These are phyloP conservation scores for Cyclopterus lumpus DNA, from an alignment of 2,797 vertebrate species.

Conservation along the genomic window DNA sequence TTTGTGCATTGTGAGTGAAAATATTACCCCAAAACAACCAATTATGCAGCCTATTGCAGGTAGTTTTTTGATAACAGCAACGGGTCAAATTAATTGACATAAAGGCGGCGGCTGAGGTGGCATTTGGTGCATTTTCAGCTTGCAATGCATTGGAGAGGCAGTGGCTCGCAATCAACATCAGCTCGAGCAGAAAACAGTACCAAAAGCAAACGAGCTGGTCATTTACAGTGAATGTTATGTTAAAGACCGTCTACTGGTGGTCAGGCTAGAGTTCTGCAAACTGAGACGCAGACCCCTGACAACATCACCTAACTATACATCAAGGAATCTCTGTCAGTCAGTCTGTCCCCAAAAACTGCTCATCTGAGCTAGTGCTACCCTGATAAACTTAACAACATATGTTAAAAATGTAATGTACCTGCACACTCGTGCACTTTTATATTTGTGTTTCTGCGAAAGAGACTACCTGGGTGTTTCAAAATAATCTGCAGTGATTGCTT, in stretches of 20 bases:
- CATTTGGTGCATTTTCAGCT: background rate
- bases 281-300: too few relatives aligned
- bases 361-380: too few relatives aligned
- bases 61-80: background rate
- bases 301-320: too few relatives aligned
- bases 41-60: background rate
- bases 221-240: background rate
- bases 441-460: conserved; percentile 2
- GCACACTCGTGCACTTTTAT: background rate
- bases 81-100: background rate
- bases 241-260: background rate
- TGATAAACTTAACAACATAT: background rate
- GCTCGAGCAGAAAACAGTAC: background rate
- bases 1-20: background rate
- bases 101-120: background rate
- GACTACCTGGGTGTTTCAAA: background rate
- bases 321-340: too few relatives aligned
- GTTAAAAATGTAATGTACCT: background rate
- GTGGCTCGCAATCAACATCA: background rate
- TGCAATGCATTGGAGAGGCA: background rate
- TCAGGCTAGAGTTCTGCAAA: background rate
- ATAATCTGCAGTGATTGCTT: conserved; percentile 11
- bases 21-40: background rate
- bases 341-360: too few relatives aligned
- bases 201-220: background rate